These are phyloP conservation scores for Panzeria rudis DNA, from an alignment of 2,888 invertebrate species.

Conservation along the genomic window DNA sequence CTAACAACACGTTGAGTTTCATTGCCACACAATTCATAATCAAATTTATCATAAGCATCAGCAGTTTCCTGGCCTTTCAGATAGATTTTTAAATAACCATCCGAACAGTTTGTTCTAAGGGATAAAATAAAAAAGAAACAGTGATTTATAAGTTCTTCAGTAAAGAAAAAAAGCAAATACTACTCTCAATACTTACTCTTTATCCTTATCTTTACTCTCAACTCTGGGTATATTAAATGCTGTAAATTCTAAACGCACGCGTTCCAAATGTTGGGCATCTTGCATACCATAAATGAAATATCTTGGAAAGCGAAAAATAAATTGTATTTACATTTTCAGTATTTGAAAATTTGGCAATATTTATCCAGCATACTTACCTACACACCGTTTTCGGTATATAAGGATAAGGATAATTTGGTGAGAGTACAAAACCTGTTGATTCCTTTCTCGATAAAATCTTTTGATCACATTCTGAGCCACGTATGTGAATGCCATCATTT, in stretches of 20 bases:
- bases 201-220: slow-evolving; percentile 85
- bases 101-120: slow-evolving; percentile 88
- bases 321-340: background rate
- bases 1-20: slow-evolving; percentile 93
- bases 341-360: background rate
- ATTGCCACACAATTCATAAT: slow-evolving; percentile 95
- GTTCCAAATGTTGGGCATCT: slow-evolving; percentile 97
- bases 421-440: slow-evolving; percentile 95
- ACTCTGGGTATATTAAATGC: slow-evolving; percentile 96
- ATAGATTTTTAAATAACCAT: slow-evolving; percentile 95
- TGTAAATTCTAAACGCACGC: slow-evolving; percentile 94
- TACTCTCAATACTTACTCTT: slow-evolving; percentile 88
- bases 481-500: slow-evolving; percentile 96
- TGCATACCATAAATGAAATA: slow-evolving; percentile 99
- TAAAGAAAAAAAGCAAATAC: background rate
- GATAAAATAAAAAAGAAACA: background rate
- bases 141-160: background rate
- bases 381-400: slow-evolving; percentile 98
- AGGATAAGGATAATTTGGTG: slow-evolving; percentile 97
- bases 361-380: slow-evolving; percentile 85
- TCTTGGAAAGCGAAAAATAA: slow-evolving; percentile 82
- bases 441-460: slow-evolving; percentile 97
- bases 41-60: slow-evolving; percentile 96
- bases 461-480: slow-evolving; percentile 99
- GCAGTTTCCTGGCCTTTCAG: slow-evolving; percentile 96